Conservation (phyloP, 2,113 vertebrate genomes). For the Cacatua alba region DNA sequence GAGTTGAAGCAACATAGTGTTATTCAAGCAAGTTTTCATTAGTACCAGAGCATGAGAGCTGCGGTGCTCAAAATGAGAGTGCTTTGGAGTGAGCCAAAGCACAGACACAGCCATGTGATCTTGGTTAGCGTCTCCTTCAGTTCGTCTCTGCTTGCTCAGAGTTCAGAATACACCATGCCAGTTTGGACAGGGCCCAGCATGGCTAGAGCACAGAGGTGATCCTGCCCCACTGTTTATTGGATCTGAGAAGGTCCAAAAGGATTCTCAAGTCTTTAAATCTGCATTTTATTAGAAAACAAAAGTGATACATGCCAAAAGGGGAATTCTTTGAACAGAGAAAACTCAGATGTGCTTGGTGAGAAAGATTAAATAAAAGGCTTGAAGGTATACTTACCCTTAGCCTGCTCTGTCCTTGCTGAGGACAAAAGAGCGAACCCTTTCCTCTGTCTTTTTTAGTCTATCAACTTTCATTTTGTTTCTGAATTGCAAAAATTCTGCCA, state of each 20-base stretch:
- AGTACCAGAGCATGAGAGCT: neutral
- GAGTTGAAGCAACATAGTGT: neutral
- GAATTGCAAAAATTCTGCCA: neutral
- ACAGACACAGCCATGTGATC: neutral
- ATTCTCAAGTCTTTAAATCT: neutral
- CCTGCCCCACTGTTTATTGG: neutral
- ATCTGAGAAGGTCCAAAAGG: neutral
- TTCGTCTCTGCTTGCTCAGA: neutral
- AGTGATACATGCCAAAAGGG: neutral
- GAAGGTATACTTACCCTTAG: neutral
- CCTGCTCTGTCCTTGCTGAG: neutral
- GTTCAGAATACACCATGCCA: neutral
- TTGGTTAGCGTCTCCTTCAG: neutral
- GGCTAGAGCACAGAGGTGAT: neutral
- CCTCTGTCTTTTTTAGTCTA: neutral
- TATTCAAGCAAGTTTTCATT: conserved; percentile 37
- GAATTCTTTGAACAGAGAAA: neutral
- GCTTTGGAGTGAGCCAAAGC: neutral
- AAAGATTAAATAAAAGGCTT: neutral
- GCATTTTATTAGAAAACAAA: neutral
- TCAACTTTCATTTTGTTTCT: neutral
- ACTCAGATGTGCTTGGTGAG: neutral
- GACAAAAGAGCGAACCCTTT: neutral
- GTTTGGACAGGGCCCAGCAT: neutral
- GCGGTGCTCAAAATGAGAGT: neutral